phyloP scores from a whole-genome alignment of 2,797 vertebrate species.

The Hydrocynus forskahlii region DNA sequence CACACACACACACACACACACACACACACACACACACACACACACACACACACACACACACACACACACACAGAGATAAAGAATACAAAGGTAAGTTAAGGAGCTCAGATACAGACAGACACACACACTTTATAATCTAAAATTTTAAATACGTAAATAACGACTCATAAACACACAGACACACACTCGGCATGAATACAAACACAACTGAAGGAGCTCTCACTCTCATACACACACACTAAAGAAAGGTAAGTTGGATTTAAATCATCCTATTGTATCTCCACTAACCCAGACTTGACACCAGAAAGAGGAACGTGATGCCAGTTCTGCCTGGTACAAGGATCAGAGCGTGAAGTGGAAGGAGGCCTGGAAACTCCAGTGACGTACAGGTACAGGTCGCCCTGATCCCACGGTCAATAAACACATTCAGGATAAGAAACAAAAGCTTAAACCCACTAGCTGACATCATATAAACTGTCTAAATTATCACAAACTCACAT shows the following conservation, averaged over 20 bases:
- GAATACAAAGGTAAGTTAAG: too few relatives aligned
- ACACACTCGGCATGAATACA: too few relatives aligned
- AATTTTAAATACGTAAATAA: neutral
- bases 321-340: slow-evolving; percentile 1
- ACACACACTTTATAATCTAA: neutral
- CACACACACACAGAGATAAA: too few relatives aligned
- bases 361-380: neutral
- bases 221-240: too few relatives aligned
- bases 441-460: too few relatives aligned
- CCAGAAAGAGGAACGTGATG: neutral
- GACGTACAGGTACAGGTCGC: neutral
- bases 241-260: neutral
- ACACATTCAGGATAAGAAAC: neutral
- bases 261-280: neutral
- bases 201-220: too few relatives aligned
- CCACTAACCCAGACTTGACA: neutral
- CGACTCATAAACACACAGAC: too few relatives aligned
- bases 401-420: neutral
- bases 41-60: neutral
- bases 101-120: too few relatives aligned
- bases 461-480: neutral
- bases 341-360: neutral
- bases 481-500: too few relatives aligned
- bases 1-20: slow-evolving; percentile 22
- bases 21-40: slow-evolving; percentile 22